Conservation (phyloP, 2,113 vertebrate genomes). For the Malurus elegans region DNA sequence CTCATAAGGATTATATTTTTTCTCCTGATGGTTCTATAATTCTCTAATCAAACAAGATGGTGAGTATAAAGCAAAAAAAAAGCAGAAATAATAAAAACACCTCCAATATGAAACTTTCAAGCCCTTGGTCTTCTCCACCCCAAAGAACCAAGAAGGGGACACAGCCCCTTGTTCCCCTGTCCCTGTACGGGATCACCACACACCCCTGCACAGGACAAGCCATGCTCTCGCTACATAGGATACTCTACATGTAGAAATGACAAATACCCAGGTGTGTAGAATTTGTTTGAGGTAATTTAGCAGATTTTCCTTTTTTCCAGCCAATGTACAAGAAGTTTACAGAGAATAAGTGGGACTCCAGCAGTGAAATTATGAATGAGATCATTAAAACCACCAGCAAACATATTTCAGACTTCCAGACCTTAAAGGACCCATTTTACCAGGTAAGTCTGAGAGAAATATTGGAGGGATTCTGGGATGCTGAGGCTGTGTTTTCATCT, state of each 20-base stretch:
- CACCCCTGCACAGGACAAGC: not conserved
- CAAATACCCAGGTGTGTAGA: not conserved
- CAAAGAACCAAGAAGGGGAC: not conserved
- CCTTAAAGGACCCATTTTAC: conserved; percentile 72
- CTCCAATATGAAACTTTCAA: not conserved
- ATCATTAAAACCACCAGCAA: conserved; percentile 67
- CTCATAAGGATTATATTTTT: not conserved
- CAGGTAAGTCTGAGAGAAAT: conserved; percentile 63
- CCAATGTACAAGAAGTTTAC: conserved; percentile 74
- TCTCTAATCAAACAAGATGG: not conserved
- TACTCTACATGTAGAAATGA: not conserved
- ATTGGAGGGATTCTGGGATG: not conserved
- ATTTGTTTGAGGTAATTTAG: not conserved
- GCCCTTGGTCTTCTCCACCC: not conserved
- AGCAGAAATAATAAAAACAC: not conserved
- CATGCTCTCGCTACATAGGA: fast-evolving
- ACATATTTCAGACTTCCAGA: conserved; percentile 60
- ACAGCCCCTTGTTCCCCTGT: not conserved
- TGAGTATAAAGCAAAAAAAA: not conserved
- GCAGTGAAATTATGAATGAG: conserved; percentile 61
- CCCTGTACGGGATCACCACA: not conserved
- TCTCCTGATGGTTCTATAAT: not conserved
- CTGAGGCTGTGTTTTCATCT: not conserved
- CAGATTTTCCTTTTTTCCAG: conserved; percentile 59
- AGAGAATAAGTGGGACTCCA: conserved; percentile 75